A percentile compares a stretch with the other conserved stretches of the same genome.
phyloP scores from a whole-genome alignment of 2,888 invertebrate species.

The Polia nebulosa region DNA sequence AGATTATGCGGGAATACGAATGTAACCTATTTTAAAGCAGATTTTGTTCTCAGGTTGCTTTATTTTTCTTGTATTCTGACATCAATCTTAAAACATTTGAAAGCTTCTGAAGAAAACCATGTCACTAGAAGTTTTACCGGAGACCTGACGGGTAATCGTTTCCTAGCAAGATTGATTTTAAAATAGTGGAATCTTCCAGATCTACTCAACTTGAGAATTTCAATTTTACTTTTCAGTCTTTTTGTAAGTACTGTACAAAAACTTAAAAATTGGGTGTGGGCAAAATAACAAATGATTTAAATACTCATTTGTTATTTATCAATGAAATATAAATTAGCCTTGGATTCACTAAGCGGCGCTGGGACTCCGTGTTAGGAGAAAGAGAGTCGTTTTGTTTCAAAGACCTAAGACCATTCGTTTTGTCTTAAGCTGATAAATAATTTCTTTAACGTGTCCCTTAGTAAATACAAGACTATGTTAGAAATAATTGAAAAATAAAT shows the following conservation, averaged over 20 bases:
- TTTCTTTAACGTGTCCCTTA: constrained; percentile 19
- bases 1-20: constrained; percentile 77
- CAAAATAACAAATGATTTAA: constrained; percentile 53
- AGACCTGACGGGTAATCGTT: constrained; percentile 49
- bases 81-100: constrained; percentile 82
- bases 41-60: constrained; percentile 46
- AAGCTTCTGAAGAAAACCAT: constrained; percentile 83
- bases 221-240: constrained; percentile 46
- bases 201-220: constrained; percentile 33
- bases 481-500: constrained; percentile 64
- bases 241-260: constrained; percentile 45
- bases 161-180: constrained; percentile 55
- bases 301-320: constrained; percentile 47
- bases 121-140: constrained; percentile 71
- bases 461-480: constrained; percentile 53
- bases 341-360: constrained; percentile 46
- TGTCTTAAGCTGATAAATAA: background rate
- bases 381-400: background rate
- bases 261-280: constrained; percentile 40
- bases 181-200: constrained; percentile 36
- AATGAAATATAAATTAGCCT: constrained; percentile 35
- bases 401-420: background rate
- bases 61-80: constrained; percentile 74
- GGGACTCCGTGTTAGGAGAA: background rate
- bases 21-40: constrained; percentile 53